Evolutionary conservation across 1,140 invertebrate genomes (phyloP).

Genomic region (Berghia stephanieae): DNA sequence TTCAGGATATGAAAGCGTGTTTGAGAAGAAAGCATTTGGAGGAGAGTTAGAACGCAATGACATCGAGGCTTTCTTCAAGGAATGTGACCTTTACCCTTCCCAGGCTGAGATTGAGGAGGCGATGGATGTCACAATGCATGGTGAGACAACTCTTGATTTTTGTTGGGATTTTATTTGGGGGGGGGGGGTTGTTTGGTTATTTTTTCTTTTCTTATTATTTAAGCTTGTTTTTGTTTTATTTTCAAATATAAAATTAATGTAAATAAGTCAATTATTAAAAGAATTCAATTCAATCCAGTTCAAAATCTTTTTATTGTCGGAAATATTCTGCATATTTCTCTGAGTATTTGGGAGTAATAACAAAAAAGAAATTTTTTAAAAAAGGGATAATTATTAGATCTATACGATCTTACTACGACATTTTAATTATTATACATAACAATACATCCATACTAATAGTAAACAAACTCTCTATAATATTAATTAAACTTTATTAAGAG

Average conservation of each 20-base stretch:
- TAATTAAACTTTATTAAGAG: constrained; percentile 16
- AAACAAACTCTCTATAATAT: background rate
- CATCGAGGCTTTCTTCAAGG: constrained; percentile 59
- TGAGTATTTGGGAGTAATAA: too few relatives aligned
- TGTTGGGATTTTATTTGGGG: too few relatives aligned
- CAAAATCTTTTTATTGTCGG: too few relatives aligned
- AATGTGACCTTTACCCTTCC: constrained; percentile 62
- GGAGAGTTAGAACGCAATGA: constrained; percentile 56
- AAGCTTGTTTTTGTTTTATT: background rate
- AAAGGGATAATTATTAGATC: background rate
- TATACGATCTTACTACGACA: background rate
- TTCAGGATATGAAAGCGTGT: constrained; percentile 63
- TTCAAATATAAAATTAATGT: background rate
- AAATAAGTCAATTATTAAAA: background rate
- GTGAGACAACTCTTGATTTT: constrained; percentile 17
- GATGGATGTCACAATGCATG: constrained; percentile 48
- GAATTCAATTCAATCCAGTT: background rate
- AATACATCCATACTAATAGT: background rate
- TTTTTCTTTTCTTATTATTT: constrained; percentile 4
- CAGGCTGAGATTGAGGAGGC: constrained; percentile 58
- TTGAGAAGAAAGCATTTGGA: constrained; percentile 62
- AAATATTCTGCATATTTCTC: too few relatives aligned
- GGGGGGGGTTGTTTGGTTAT: too few relatives aligned
- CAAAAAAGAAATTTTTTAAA: too few relatives aligned
- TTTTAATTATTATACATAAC: background rate